A percentile compares a stretch with the other conserved stretches of the same genome.
phyloP scores from a whole-genome alignment of 2,888 invertebrate genomes.

The Synanthedon formicaeformis region DNA sequence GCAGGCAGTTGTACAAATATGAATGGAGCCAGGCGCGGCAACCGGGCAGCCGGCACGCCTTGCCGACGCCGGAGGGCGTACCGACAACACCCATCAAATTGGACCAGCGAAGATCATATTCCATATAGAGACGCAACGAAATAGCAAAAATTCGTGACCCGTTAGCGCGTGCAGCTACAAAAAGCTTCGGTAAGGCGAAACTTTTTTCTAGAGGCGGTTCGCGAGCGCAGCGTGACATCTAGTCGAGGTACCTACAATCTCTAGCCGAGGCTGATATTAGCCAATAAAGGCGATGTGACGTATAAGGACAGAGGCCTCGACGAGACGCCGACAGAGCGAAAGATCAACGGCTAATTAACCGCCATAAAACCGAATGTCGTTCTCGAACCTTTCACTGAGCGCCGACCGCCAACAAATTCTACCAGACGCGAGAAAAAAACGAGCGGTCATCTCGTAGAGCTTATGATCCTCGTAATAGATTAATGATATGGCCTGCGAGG shows the following conservation, averaged over 20 bases:
- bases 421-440: slow-evolving; percentile 36
- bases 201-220: slow-evolving; percentile 20
- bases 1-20: slow-evolving; percentile 53
- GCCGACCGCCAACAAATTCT: slow-evolving; percentile 37
- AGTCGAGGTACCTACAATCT: slow-evolving; percentile 43
- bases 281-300: slow-evolving; percentile 45
- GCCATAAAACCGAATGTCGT: slow-evolving; percentile 62
- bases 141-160: slow-evolving; percentile 1
- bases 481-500: slow-evolving; percentile 61
- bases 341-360: slow-evolving; percentile 61
- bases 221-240: slow-evolving; percentile 37
- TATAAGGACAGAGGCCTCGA: slow-evolving; percentile 29
- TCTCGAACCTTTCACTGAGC: slow-evolving; percentile 50
- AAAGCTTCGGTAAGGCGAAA: slow-evolving; percentile 15
- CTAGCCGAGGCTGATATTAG: slow-evolving; percentile 29
- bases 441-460: slow-evolving; percentile 42
- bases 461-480: slow-evolving; percentile 57
- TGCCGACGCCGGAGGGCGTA: slow-evolving; percentile 23
- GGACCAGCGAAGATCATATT: slow-evolving; percentile 9
- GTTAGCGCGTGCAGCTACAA: background rate
- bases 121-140: slow-evolving; percentile 13
- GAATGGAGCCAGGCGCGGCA: slow-evolving; percentile 40
- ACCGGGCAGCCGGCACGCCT: slow-evolving; percentile 31
- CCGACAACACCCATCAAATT: slow-evolving; percentile 21
- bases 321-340: slow-evolving; percentile 45